Conservation (phyloP, 1,140 invertebrate species). For the Stegodyphus dumicola region DNA sequence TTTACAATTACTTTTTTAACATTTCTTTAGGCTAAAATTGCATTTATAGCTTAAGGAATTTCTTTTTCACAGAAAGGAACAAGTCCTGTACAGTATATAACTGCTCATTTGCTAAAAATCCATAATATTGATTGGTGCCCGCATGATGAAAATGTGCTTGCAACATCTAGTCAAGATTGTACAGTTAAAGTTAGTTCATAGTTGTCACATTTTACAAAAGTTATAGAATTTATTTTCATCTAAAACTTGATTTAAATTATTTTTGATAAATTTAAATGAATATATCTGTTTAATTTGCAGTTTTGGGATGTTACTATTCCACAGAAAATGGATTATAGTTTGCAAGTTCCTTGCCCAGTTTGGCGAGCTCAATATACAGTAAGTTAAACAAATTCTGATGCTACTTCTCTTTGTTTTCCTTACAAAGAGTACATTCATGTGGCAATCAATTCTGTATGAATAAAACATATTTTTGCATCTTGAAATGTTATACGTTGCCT, state of each 20-base stretch:
- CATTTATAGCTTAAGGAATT: too few relatives aligned
- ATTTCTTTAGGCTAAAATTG: too few relatives aligned
- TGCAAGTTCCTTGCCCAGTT: conserved; percentile 87
- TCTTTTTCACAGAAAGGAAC: conserved; percentile 76
- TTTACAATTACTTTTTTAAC: too few relatives aligned
- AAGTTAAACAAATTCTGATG: conserved; percentile 62
- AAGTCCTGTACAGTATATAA: conserved; percentile 89
- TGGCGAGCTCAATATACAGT: conserved; percentile 93
- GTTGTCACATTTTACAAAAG: conserved; percentile 7
- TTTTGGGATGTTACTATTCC: conserved; percentile 92
- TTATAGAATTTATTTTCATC: too few relatives aligned
- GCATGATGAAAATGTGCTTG: conserved; percentile 83
- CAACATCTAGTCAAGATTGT: conserved; percentile 94
- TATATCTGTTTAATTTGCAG: conserved; percentile 64
- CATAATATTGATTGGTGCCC: conserved; percentile 95
- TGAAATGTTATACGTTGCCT: too few relatives aligned
- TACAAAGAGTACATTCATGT: too few relatives aligned
- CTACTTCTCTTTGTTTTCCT: too few relatives aligned
- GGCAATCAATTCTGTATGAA: too few relatives aligned
- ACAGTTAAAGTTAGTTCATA: conserved; percentile 78
- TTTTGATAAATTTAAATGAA: neutral
- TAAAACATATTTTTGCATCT: too few relatives aligned
- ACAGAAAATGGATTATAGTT: conserved; percentile 81
- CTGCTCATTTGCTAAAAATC: conserved; percentile 92
- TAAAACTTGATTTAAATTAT: neutral